Conservation (phyloP, 2,113 vertebrate genomes). For the Anguilla japonica region DNA sequence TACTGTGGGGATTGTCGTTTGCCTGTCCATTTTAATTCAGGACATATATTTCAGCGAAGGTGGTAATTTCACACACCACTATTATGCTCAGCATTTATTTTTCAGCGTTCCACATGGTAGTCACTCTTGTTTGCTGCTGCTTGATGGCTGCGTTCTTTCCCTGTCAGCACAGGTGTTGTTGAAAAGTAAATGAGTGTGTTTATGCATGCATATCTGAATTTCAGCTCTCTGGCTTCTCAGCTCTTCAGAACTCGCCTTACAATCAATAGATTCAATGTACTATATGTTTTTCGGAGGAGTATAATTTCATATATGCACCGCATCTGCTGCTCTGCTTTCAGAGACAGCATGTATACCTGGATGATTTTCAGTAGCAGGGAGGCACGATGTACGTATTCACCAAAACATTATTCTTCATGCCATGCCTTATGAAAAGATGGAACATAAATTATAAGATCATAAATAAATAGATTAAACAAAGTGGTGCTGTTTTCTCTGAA, state of each 20-base stretch:
- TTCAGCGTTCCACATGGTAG: neutral
- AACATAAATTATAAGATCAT: neutral
- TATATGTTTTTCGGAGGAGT: neutral
- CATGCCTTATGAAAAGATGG: slow-evolving; percentile 7
- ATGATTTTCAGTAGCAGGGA: neutral
- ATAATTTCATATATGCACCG: neutral
- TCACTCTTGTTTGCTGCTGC: neutral
- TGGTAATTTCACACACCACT: neutral
- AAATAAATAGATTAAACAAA: slow-evolving; percentile 10
- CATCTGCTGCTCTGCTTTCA: too few relatives aligned
- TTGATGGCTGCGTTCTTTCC: neutral
- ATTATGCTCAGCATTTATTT: neutral
- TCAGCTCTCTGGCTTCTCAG: neutral
- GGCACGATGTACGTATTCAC: neutral
- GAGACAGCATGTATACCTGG: neutral
- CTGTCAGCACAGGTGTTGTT: neutral
- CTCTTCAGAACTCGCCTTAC: neutral
- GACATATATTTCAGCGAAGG: neutral
- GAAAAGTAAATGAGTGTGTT: neutral
- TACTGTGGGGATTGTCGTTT: neutral
- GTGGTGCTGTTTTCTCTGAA: neutral
- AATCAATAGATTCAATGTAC: neutral
- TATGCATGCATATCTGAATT: neutral
- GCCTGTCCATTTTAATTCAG: neutral
- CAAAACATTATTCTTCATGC: slow-evolving; percentile 7